These are phyloP conservation scores for Phortica variegata DNA, from an alignment of 1,140 invertebrate species.

Conservation along the genomic window DNA sequence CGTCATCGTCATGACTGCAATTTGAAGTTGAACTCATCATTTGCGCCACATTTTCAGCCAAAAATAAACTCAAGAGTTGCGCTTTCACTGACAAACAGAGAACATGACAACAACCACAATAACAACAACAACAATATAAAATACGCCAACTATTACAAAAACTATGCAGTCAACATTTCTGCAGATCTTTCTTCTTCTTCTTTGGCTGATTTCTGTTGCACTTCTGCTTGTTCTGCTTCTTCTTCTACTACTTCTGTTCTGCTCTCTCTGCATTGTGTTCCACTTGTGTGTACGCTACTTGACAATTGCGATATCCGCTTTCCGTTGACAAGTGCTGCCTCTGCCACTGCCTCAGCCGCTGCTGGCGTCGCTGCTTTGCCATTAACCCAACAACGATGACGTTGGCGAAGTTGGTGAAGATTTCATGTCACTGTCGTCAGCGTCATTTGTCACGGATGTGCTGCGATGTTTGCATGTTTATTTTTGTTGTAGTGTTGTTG, in stretches of 20 bases:
- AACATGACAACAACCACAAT: constrained; percentile 5
- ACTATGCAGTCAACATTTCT: constrained; percentile 6
- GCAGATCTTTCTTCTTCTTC: constrained; percentile 13
- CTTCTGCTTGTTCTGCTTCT: constrained; percentile 25
- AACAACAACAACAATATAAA: constrained; percentile 9
- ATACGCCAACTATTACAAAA: background rate
- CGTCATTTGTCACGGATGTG: constrained; percentile 45
- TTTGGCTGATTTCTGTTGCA: constrained; percentile 22
- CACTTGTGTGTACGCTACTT: constrained; percentile 21
- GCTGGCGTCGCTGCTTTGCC: constrained; percentile 20
- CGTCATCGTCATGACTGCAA: no score
- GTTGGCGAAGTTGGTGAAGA: constrained; percentile 19
- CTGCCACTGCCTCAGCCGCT: constrained; percentile 8
- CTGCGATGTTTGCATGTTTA: background rate
- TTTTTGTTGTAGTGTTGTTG: constrained; percentile 11
- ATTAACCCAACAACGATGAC: constrained; percentile 24
- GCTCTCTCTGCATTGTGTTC: constrained; percentile 7
- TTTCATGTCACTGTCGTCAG: constrained; percentile 36
- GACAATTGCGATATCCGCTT: constrained; percentile 48
- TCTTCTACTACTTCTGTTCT: constrained; percentile 12
- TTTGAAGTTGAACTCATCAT: no score
- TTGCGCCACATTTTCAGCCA: no score
- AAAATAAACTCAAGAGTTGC: no score
- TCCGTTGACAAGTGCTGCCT: constrained; percentile 16
- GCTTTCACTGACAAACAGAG: constrained; percentile 4